Evolutionary conservation across 64 coral and sea anemone genomes (phyloP).

Genomic region (Porites lutea): DNA sequence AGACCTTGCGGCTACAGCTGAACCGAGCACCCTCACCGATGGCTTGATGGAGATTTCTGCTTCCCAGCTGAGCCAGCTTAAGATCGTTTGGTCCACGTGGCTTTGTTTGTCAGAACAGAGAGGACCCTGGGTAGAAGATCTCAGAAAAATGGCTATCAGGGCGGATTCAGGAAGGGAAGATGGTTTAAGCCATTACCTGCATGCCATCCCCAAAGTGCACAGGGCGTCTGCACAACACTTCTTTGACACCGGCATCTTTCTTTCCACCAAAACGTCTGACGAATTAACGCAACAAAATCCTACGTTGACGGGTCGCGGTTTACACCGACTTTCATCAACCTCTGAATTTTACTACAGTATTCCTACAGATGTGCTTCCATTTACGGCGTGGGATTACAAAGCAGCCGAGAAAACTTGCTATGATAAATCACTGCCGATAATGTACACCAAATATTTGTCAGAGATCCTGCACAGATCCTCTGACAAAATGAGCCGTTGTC

Average conservation of each 20-base stretch:
- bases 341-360: constrained; percentile 18
- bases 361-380: constrained; percentile 43
- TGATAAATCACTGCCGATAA: background rate
- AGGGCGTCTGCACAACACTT: constrained; percentile 6
- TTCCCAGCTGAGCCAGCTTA: background rate
- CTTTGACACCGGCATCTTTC: constrained; percentile 26
- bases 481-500: background rate
- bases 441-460: constrained; percentile 45
- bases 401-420: background rate
- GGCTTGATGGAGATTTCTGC: constrained; percentile 11
- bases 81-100: constrained; percentile 45
- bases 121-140: background rate
- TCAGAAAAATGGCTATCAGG: background rate
- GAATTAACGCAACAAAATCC: background rate
- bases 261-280: background rate
- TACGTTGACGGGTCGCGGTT: constrained; percentile 31
- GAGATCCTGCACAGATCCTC: background rate
- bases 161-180: background rate
- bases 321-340: background rate
- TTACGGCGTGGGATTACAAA: constrained; percentile 53
- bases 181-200: background rate
- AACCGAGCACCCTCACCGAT: background rate
- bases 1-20: constrained; percentile 14
- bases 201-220: constrained; percentile 39
- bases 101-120: background rate